Conservation (phyloP, 2,888 invertebrate genomes). For the Erebia ligea region DNA sequence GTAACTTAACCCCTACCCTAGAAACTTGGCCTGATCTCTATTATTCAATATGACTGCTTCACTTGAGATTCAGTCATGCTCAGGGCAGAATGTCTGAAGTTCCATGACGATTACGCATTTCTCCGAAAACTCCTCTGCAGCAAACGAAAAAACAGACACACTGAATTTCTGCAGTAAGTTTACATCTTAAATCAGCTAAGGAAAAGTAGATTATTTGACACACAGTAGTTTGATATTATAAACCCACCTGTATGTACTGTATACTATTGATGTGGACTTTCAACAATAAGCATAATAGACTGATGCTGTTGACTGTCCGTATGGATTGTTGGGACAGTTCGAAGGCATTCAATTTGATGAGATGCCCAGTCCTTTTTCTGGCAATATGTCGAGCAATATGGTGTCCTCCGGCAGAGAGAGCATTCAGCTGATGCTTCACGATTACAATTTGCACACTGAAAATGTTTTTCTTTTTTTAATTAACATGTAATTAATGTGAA, state of each 20-base stretch:
- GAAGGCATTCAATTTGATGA: conserved; percentile 92
- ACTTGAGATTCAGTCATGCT: no score
- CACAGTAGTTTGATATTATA: not conserved
- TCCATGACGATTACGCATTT: no score
- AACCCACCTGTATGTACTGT: conserved; percentile 29
- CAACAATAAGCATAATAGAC: conserved; percentile 94
- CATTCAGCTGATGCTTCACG: conserved; percentile 94
- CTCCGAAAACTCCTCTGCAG: no score
- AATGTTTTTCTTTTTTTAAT: not conserved
- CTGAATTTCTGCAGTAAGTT: no score
- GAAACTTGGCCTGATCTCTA: no score
- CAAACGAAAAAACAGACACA: no score
- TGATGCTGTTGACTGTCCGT: conserved; percentile 81
- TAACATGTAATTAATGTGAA: no score
- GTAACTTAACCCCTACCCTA: no score
- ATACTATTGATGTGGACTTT: conserved; percentile 86
- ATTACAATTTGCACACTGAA: conserved; percentile 94
- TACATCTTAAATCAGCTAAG: no score
- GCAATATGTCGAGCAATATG: conserved; percentile 95
- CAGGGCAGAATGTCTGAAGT: no score
- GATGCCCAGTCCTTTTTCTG: conserved; percentile 95
- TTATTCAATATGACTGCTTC: no score
- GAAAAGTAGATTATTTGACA: not conserved
- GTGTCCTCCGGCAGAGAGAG: conserved; percentile 92
- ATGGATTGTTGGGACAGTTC: conserved; percentile 83